phyloP scores from a whole-genome alignment of 2,113 vertebrate genomes.

The Benitochromis conjunctus region DNA sequence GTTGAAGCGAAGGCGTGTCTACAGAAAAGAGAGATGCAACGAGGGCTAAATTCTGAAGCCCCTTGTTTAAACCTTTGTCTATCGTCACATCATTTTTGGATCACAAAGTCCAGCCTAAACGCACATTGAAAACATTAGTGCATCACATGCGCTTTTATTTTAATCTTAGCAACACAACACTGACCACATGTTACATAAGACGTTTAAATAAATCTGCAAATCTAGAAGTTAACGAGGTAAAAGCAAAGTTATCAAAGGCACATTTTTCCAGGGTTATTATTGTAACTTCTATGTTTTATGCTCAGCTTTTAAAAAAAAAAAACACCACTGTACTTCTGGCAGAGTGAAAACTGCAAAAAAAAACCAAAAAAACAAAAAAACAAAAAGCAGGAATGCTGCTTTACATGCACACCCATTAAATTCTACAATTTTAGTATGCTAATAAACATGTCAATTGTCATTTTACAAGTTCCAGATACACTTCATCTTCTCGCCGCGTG shows the following conservation, averaged over 20 bases:
- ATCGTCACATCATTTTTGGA: conserved; percentile 20
- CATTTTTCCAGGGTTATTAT: conserved; percentile 49
- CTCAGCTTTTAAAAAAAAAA: conserved; percentile 35
- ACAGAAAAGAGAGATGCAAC: neutral
- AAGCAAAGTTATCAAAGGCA: conserved; percentile 61
- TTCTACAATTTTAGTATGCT: conserved; percentile 54
- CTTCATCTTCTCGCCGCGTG: conserved; percentile 18
- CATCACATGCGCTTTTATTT: conserved; percentile 71
- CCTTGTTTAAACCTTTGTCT: neutral
- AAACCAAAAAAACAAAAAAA: neutral
- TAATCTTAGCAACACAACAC: conserved; percentile 56
- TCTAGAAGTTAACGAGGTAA: conserved; percentile 66
- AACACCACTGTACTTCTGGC: conserved; percentile 13
- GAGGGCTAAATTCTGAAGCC: neutral
- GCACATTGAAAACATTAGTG: conserved; percentile 47
- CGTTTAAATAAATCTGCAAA: conserved; percentile 71
- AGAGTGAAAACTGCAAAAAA: neutral
- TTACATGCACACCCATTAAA: conserved; percentile 45
- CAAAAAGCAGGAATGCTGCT: conserved; percentile 34
- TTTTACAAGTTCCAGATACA: conserved; percentile 52
- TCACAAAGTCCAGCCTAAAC: neutral
- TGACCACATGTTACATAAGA: conserved; percentile 66
- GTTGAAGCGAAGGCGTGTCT: neutral
- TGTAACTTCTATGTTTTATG: conserved; percentile 18
- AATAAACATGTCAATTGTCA: conserved; percentile 59